These are phyloP conservation scores for Phengaris arion DNA, from an alignment of 2,888 invertebrate species.

Conservation along the genomic window DNA sequence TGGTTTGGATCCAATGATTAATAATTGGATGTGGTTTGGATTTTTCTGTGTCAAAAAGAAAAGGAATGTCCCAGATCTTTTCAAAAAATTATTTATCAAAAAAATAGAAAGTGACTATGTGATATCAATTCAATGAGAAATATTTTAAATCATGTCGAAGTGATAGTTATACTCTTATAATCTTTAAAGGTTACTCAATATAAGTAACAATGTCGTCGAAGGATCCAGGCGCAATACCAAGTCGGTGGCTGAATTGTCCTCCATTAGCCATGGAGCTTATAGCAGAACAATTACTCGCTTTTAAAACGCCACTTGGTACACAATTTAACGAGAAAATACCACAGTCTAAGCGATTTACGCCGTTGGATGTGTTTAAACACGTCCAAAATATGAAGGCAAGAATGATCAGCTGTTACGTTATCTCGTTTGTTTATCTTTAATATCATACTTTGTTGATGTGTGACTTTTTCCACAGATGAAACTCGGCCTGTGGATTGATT, in stretches of 20 bases:
- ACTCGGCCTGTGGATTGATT: constrained; percentile 96
- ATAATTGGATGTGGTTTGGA: not conserved
- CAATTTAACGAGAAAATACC: constrained; percentile 92
- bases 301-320: constrained; percentile 94
- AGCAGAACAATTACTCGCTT: constrained; percentile 92
- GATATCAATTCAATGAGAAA: constrained; percentile 4
- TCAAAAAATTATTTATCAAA: not conserved
- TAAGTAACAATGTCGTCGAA: constrained; percentile 55
- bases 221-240: constrained; percentile 84
- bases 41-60: constrained; percentile 13
- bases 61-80: not conserved
- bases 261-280: constrained; percentile 87
- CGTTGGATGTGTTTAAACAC: constrained; percentile 91
- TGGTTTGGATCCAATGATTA: not conserved
- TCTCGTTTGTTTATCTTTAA: not conserved
- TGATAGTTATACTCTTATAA: constrained; percentile 3
- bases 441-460: constrained; percentile 35
- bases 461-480: constrained; percentile 80
- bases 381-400: constrained; percentile 87
- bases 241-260: constrained; percentile 93
- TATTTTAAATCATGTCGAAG: constrained; percentile 13
- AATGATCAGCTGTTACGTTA: constrained; percentile 34
- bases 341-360: constrained; percentile 88
- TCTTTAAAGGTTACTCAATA: not conserved
- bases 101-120: constrained; percentile 21